Percentiles rank a stretch among this genome's conserved stretches.
Conservation (phyloP, 1,140 invertebrate species). For the Macrobrachium rosenbergii region DNA sequence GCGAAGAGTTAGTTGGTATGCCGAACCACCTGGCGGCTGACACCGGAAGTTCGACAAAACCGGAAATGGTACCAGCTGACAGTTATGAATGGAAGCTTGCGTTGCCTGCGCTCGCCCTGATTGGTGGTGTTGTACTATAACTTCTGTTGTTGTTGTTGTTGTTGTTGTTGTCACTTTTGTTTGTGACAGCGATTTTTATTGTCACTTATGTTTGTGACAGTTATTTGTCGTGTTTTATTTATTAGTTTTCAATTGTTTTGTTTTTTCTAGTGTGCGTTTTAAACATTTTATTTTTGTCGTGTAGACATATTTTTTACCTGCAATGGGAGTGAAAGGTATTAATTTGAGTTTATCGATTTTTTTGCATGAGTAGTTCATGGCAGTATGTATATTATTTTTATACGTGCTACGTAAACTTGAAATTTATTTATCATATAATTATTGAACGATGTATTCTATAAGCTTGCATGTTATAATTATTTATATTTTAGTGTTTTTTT, state of each 20-base stretch:
- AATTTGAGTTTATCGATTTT: too few relatives aligned
- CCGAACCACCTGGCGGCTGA: neutral
- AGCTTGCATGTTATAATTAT: too few relatives aligned
- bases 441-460: too few relatives aligned
- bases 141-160: neutral
- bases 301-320: too few relatives aligned
- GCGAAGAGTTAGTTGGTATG: too few relatives aligned
- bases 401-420: too few relatives aligned
- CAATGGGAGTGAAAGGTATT: too few relatives aligned
- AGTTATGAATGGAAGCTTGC: neutral
- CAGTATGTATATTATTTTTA: too few relatives aligned
- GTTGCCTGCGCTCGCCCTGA: neutral
- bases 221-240: neutral
- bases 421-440: too few relatives aligned
- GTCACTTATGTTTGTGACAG: neutral
- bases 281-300: too few relatives aligned
- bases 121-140: neutral
- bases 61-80: neutral
- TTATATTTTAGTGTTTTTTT: too few relatives aligned
- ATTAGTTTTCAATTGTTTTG: neutral
- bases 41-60: neutral
- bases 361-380: too few relatives aligned
- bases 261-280: neutral
- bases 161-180: conserved; percentile 13
- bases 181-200: neutral